Base-by-base conservation (phyloP, 1,140 invertebrate genomes). In the Myzus persicae region DNA sequence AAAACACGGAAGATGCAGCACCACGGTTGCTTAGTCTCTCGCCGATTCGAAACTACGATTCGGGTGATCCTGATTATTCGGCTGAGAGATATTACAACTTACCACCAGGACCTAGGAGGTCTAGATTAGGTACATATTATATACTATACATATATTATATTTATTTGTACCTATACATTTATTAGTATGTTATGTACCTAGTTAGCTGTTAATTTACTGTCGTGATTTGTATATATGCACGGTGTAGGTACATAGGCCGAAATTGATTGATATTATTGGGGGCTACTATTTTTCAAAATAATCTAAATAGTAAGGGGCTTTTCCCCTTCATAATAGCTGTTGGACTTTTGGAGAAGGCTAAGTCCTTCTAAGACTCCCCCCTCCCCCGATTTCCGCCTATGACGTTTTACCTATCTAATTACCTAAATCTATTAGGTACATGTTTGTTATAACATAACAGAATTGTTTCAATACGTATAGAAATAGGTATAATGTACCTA, bases 11-110 rank as follows among this genome's bases (percentile, higher is more conserved):
- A 93, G 91, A 93, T n/a, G 90, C 90, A 3, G 81, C 91, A 4
- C 91, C 91, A 85, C 91, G 91, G 14, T 54, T 93, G 46, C 91
- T 93, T 22, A 93, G 91, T 84, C 81, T 93, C 20, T 93, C 91
- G 24, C 91, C 91, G 31, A 93, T 93, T 40, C 54, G 91, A 54
- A 93, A 85, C 14, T 38, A 84, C 42, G 91, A 93, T 26, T 84
- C 91, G 24, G 91, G 91, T 54, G 81, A 51, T 31, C 91, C 91
- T 7, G 91, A 93, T 84, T 93, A 93, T 31, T 93, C 91, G 2
- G 67, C 67, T 3, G 91, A 84, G 14, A 82, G 91, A 84, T 93
- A 93, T 38, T 54, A 93, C 31, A 81, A 93, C 1, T 26, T 93
- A 42, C 46, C 91, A 90, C 48, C 31, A 48, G 81, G 91, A 40